phyloP scores from a whole-genome alignment of 1,140 invertebrate species.

The Meloidogyne hapla region DNA sequence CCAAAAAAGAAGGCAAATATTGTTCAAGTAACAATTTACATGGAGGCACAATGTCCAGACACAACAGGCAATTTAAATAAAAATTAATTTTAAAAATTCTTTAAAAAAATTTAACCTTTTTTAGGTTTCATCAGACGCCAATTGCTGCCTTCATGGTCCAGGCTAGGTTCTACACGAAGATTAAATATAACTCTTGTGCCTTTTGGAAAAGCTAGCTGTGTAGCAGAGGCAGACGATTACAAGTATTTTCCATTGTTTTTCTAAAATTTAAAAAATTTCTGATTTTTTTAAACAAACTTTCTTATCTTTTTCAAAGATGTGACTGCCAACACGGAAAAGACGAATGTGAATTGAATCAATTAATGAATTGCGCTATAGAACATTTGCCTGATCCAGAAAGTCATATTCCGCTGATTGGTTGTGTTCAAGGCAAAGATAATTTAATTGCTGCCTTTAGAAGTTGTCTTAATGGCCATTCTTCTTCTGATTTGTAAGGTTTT shows the following conservation, averaged over 20 bases:
- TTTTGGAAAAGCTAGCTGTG: constrained; percentile 62
- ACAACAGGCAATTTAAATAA: constrained; percentile 38
- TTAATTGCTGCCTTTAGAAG: constrained; percentile 40
- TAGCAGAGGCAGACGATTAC: constrained; percentile 48
- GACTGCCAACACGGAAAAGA: constrained; percentile 57
- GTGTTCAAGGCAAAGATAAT: constrained; percentile 51
- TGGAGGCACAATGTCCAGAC: constrained; percentile 61
- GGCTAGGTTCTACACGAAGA: constrained; percentile 39
- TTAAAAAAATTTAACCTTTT: neutral
- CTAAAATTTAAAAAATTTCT: constrained; percentile 14
- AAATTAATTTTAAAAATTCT: neutral
- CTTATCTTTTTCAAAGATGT: constrained; percentile 40
- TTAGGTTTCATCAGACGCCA: constrained; percentile 55
- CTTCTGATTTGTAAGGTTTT: constrained; percentile 39
- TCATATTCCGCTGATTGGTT: constrained; percentile 54
- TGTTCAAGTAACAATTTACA: constrained; percentile 29
- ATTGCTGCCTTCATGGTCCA: constrained; percentile 54
- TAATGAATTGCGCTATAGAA: constrained; percentile 64
- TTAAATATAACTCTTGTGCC: constrained; percentile 57
- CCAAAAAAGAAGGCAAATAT: constrained; percentile 30
- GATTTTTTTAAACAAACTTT: neutral
- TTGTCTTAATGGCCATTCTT: constrained; percentile 37
- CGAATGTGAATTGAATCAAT: constrained; percentile 60
- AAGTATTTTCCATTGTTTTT: too few relatives aligned
- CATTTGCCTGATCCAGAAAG: constrained; percentile 39